Conservation (phyloP, 35 echinoderm and acorn worm species). For the Apostichopus parvimensis region DNA sequence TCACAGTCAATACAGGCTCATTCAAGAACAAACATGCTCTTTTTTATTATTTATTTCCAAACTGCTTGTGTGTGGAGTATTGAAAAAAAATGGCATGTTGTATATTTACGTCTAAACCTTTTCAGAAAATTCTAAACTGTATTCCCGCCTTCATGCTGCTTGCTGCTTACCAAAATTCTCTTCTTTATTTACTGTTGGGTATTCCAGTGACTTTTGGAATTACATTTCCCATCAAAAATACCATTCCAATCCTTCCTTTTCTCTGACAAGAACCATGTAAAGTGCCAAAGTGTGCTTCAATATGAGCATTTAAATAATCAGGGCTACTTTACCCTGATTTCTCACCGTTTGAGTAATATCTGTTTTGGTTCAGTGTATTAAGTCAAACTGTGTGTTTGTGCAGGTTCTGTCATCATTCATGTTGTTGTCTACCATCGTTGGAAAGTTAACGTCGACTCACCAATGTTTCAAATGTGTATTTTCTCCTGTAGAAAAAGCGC, state of each 20-base stretch:
- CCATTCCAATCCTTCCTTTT: background rate
- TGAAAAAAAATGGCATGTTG: too few species aligned
- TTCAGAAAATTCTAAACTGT: too few species aligned
- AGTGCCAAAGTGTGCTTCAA: background rate
- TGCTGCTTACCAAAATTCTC: background rate
- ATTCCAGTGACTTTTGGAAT: too few species aligned
- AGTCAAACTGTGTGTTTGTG: background rate
- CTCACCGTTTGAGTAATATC: background rate
- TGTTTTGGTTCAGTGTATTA: background rate
- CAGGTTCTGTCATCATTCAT: background rate
- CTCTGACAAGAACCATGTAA: background rate
- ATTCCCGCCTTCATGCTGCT: background rate
- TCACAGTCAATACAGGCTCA: too few species aligned
- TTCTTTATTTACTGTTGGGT: too few species aligned
- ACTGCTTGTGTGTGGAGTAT: too few species aligned
- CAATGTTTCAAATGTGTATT: slow-evolving; percentile 38
- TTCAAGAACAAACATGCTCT: too few species aligned
- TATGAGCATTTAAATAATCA: background rate
- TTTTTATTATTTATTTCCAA: too few species aligned
- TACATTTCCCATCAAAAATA: background rate
- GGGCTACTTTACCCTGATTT: background rate
- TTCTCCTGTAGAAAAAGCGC: slow-evolving; percentile 39
- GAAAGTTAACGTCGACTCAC: background rate
- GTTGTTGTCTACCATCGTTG: background rate
- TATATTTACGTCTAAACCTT: too few species aligned